These are phyloP conservation scores for Stichodactyla helianthus DNA, from an alignment of 64 coral and sea anemone species.

Conservation along the genomic window DNA sequence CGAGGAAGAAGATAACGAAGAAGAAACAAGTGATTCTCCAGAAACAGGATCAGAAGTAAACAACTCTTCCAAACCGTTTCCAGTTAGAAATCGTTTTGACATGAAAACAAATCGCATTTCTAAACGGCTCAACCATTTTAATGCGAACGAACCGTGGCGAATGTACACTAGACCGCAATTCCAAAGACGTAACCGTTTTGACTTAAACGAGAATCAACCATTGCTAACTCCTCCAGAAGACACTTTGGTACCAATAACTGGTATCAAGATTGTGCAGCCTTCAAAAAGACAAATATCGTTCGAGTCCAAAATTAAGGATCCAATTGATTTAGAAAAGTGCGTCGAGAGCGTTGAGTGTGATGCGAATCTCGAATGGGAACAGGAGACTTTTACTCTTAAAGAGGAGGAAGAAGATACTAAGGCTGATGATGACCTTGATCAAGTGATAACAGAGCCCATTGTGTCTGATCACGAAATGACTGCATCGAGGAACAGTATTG, in stretches of 20 bases:
- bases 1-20: constrained; percentile 65
- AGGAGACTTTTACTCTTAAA: constrained; percentile 37
- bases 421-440: neutral
- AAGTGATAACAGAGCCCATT: neutral
- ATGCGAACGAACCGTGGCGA: neutral
- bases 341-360: neutral
- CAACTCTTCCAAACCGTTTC: neutral
- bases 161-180: neutral
- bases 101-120: neutral
- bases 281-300: constrained; percentile 5
- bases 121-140: constrained; percentile 4
- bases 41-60: constrained; percentile 19
- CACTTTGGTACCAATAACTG: neutral
- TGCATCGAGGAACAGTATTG: neutral
- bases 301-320: neutral
- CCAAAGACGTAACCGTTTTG: neutral
- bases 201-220: neutral
- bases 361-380: constrained; percentile 65
- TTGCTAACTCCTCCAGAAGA: neutral
- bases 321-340: neutral
- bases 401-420: constrained; percentile 32
- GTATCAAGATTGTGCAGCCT: neutral
- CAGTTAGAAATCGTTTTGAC: constrained; percentile 3
- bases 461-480: neutral
- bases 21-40: constrained; percentile 34